A percentile compares a stretch with the other conserved stretches of the same genome.
Evolutionary conservation across 2,113 vertebrate species (phyloP).

Genomic region (Psilopsiagon aymara): DNA sequence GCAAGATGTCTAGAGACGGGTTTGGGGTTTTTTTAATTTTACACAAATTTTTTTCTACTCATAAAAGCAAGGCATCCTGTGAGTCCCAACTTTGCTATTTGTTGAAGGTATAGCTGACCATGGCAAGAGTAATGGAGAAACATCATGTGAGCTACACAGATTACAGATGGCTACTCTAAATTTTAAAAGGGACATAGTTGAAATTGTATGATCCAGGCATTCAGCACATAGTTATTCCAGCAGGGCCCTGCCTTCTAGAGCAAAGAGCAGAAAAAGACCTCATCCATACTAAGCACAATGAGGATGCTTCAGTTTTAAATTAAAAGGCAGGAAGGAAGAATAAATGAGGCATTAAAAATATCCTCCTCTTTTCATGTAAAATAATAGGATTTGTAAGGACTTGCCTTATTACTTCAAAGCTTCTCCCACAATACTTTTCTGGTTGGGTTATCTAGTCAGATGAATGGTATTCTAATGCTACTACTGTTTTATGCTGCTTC

Average conservation of each 20-base stretch:
- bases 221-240: not conserved
- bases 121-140: not conserved
- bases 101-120: not conserved
- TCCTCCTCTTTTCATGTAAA: not conserved
- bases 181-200: not conserved
- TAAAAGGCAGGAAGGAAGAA: not conserved
- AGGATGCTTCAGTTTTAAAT: not conserved
- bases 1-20: accelerated
- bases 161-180: not conserved
- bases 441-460: not conserved
- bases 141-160: not conserved
- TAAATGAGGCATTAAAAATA: not conserved
- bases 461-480: not conserved
- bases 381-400: not conserved
- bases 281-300: not conserved
- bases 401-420: not conserved
- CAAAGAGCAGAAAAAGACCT: not conserved
- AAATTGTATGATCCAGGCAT: not conserved
- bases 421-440: not conserved
- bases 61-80: not conserved
- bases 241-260: not conserved
- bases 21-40: not conserved
- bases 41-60: not conserved
- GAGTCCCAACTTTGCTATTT: not conserved
- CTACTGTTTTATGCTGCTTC: not conserved